Conservation (phyloP, 2,113 vertebrate species). For the Leptobrachium ailaonicum region DNA sequence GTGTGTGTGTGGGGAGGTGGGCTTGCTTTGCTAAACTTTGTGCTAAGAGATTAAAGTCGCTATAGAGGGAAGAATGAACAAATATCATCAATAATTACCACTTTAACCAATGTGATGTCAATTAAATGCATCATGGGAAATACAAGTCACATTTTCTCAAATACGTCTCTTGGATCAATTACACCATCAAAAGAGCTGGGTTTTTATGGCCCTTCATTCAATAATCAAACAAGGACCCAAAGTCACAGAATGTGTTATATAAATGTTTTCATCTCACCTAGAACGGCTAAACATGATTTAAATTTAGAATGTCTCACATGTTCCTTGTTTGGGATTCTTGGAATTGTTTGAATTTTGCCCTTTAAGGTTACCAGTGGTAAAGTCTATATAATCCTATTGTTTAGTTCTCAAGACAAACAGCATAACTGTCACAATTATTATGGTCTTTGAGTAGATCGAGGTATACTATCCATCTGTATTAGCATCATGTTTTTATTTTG, state of each 20-base stretch:
- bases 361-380: neutral
- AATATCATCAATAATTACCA: neutral
- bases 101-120: neutral
- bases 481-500: too few species aligned
- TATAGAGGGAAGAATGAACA: neutral
- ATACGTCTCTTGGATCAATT: neutral
- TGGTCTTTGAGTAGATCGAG: too few species aligned
- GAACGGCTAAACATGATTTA: neutral
- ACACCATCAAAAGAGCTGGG: neutral
- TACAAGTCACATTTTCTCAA: neutral
- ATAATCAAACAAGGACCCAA: neutral
- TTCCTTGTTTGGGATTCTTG: neutral
- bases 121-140: neutral
- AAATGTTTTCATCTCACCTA: neutral
- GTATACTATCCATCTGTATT: too few species aligned
- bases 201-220: neutral
- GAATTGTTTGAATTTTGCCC: neutral
- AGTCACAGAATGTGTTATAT: neutral
- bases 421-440: neutral
- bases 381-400: neutral
- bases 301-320: neutral
- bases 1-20: constrained; percentile 12
- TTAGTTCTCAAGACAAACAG: neutral
- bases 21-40: neutral
- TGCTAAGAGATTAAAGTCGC: neutral